These are phyloP conservation scores for Heliconius himera DNA, from an alignment of 1,140 invertebrate species.

Conservation along the genomic window DNA sequence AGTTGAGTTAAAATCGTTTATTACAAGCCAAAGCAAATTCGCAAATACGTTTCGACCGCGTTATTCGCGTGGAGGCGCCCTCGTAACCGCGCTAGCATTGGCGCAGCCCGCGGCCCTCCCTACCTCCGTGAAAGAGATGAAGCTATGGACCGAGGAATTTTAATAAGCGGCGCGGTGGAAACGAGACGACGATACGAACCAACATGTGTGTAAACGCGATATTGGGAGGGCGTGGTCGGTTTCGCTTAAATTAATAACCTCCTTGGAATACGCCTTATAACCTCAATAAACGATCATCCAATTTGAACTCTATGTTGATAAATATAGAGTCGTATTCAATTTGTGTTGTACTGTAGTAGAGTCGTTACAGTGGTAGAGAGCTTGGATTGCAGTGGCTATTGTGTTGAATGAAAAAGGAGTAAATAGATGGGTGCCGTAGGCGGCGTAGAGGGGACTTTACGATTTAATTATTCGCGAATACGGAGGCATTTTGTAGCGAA, in stretches of 20 bases:
- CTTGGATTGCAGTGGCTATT: slow-evolving; percentile 76
- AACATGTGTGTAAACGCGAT: slow-evolving; percentile 76
- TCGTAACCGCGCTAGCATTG: slow-evolving; percentile 76
- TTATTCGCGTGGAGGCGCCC: slow-evolving; percentile 75
- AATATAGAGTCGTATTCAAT: not conserved
- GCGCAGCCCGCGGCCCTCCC: slow-evolving; percentile 63
- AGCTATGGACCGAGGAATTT: slow-evolving; percentile 76
- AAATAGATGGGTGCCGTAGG: slow-evolving; percentile 76
- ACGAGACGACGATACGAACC: slow-evolving; percentile 68
- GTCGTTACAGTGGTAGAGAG: slow-evolving; percentile 53
- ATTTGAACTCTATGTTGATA: slow-evolving; percentile 34
- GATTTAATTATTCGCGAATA: slow-evolving; percentile 82
- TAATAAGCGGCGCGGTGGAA: slow-evolving; percentile 77
- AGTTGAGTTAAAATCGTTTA: slow-evolving; percentile 18
- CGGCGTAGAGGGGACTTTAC: slow-evolving; percentile 80
- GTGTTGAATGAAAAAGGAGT: slow-evolving; percentile 82
- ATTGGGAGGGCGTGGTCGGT: slow-evolving; percentile 74
- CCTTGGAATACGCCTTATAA: slow-evolving; percentile 72
- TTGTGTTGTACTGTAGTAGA: slow-evolving; percentile 37
- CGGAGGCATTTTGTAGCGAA: slow-evolving; percentile 80
- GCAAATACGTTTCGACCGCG: slow-evolving; percentile 62
- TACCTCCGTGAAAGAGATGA: slow-evolving; percentile 70
- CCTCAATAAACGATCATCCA: slow-evolving; percentile 19
- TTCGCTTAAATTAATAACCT: slow-evolving; percentile 79
- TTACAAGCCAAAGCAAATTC: slow-evolving; percentile 37